Percentiles rank a stretch among this genome's conserved stretches.
phyloP scores from a whole-genome alignment of 1,140 invertebrate genomes.

The Oedothorax gibbosus region DNA sequence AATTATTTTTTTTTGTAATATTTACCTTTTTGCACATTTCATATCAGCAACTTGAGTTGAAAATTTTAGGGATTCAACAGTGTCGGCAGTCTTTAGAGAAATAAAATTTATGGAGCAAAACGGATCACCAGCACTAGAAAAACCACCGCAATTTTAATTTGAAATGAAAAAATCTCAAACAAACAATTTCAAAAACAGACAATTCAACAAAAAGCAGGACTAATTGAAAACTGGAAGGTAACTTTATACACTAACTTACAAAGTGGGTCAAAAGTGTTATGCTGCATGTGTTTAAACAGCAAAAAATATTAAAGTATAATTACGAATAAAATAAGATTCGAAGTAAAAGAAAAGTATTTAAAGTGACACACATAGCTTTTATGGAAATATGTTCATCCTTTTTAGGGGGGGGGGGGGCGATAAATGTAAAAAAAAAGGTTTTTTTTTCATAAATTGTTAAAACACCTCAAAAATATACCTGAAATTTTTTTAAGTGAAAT shows the following conservation, averaged over 20 bases:
- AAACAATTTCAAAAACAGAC: background rate
- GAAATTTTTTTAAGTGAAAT: too few species aligned
- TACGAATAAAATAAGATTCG: constrained; percentile 18
- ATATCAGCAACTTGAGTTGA: constrained; percentile 90
- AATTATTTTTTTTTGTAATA: constrained; percentile 65
- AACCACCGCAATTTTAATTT: background rate
- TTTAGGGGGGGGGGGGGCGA: too few species aligned
- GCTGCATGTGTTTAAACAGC: background rate
- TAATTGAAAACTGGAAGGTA: too few species aligned
- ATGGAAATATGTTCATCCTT: too few species aligned
- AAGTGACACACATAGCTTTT: too few species aligned
- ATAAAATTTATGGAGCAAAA: constrained; percentile 91
- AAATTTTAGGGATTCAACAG: constrained; percentile 87
- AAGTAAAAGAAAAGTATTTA: too few species aligned
- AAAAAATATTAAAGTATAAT: background rate
- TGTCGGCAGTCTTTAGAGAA: constrained; percentile 88
- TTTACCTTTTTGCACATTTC: constrained; percentile 77
- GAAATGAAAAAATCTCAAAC: constrained; percentile 13
- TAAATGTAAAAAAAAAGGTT: too few species aligned
- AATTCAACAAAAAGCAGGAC: too few species aligned
- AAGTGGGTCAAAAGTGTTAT: background rate
- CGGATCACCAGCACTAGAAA: constrained; percentile 78
- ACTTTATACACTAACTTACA: background rate
- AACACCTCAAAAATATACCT: too few species aligned
- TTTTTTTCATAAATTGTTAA: too few species aligned